These are phyloP conservation scores for Catalaphyllia jardinei DNA, from an alignment of 64 coral and sea anemone species.

Conservation along the genomic window DNA sequence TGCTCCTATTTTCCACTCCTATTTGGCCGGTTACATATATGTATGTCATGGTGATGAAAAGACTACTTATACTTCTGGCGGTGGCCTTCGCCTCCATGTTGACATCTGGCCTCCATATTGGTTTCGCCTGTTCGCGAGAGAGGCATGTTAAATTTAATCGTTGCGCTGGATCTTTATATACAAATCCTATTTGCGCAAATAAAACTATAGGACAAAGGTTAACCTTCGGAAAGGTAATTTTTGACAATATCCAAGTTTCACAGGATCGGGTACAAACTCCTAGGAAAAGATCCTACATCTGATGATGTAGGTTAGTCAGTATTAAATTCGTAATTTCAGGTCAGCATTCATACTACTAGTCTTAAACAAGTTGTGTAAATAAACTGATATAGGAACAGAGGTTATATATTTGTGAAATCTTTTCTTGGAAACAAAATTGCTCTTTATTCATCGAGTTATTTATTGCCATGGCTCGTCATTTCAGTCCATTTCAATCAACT, in stretches of 20 bases:
- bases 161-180: not conserved
- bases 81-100: not conserved
- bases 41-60: conserved; percentile 11
- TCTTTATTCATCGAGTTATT: not conserved
- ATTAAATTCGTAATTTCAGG: not conserved
- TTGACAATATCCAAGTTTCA: not conserved
- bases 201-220: not conserved
- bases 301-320: not conserved
- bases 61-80: not conserved
- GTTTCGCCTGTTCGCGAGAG: not conserved
- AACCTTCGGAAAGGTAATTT: not conserved
- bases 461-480: not conserved
- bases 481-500: conserved; percentile 39
- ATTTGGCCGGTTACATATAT: not conserved
- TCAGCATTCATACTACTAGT: not conserved
- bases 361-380: conserved; percentile 9
- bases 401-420: not conserved
- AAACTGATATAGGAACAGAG: not conserved
- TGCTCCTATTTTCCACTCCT: not conserved
- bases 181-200: conserved; percentile 32
- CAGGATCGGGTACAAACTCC: not conserved
- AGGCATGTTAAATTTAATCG: conserved; percentile 35
- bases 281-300: not conserved
- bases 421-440: not conserved
- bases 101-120: conserved; percentile 41